Evolutionary conservation across 2,888 invertebrate species (phyloP), one percentile per base, ranked within the genome.

Genomic region (Acanthococcus lagerstroemiae): DNA sequence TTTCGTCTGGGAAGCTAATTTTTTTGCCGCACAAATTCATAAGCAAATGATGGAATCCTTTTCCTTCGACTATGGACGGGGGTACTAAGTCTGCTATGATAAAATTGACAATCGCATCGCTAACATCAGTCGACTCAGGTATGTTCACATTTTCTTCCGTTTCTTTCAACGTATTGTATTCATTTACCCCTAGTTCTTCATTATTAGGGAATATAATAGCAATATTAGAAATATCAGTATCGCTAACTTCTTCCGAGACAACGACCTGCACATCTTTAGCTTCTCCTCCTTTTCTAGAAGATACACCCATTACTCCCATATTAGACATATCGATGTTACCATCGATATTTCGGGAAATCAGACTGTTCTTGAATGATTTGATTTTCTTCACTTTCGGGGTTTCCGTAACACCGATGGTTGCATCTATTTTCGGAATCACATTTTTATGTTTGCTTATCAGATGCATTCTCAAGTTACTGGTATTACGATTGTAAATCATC

Each of bases 401-500:
- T 24, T 19, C 25, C 1, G n/a, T 30, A 1, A 27, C 19, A 21
- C 50, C 24, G 1, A 44, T 46, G 7, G 52, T 56, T 0, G 66
- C 27, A 22, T 66, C 66, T 15, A 66, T 55, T 46, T 61, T 60
- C 9, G 30, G 22, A 22, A 67, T 54, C 25, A 67, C 61, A 50
- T 65, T 65, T 44, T 68, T 69, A 70, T 79, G 79, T 68, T 79
- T 79, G 67, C 79, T 79, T 71, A 78, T 78, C 21, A 80, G 72
- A 67, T 80, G 79, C 77, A 79, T 79, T 37, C 78, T 73, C 17
- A 80, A 72, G 72, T 80, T 80, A 67, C 78, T 79, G 0, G 79
- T 80, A 69, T 80, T 80, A 54, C 78, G 75, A 69, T 79, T 79
- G 65, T 80, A 80, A 0, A 78, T 77, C 61, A 80, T 78, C 68